phyloP scores from a whole-genome alignment of 2,888 invertebrate genomes.

The Leptinotarsa haldemani region DNA sequence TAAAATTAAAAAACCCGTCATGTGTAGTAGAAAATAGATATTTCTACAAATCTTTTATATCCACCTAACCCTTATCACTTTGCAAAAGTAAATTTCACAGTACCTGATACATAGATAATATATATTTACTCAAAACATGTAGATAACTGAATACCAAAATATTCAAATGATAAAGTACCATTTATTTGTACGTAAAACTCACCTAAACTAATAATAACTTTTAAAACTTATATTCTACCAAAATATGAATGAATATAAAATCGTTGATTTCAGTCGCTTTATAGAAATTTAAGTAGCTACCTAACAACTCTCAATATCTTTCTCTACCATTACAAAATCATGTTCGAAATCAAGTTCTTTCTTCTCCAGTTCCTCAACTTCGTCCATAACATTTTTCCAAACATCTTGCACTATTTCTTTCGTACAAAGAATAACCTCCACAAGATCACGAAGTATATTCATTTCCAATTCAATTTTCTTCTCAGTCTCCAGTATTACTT shows the following conservation, averaged over 20 bases:
- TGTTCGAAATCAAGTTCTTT: constrained; percentile 43
- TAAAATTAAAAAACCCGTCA: no score
- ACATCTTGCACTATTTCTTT: constrained; percentile 40
- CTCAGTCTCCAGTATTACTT: constrained; percentile 45
- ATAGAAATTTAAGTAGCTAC: not conserved
- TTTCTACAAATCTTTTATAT: no score
- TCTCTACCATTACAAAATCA: constrained; percentile 49
- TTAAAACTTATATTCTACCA: no score
- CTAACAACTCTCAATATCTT: constrained; percentile 21
- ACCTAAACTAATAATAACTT: no score
- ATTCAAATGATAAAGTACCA: no score
- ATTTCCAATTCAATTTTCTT: constrained; percentile 45
- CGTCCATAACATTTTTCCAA: constrained; percentile 41
- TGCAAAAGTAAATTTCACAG: no score
- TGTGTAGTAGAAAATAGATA: no score
- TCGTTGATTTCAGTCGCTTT: not conserved
- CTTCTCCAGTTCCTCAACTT: constrained; percentile 45
- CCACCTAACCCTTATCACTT: no score
- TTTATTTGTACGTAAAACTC: no score
- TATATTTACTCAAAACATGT: no score
- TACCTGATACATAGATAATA: no score
- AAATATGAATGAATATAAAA: not conserved
- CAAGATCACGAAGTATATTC: constrained; percentile 40
- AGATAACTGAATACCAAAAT: no score
- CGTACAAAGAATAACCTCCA: constrained; percentile 44